Evolutionary conservation across 2,888 invertebrate genomes (phyloP).

Genomic region (Agrotis clavis): DNA sequence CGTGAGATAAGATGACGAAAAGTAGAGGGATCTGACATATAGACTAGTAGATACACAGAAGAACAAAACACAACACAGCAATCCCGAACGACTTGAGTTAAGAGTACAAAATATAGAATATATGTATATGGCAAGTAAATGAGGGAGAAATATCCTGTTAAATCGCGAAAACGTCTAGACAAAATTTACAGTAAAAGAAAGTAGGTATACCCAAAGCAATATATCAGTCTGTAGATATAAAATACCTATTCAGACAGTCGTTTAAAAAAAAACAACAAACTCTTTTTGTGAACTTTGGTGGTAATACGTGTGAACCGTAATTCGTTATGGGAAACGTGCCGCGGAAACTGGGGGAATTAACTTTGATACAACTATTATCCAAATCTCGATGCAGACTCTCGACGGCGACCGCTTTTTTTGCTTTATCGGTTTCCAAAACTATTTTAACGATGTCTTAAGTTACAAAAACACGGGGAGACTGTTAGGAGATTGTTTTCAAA

Average conservation of each 20-base stretch:
- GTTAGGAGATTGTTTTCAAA: conserved; percentile 20
- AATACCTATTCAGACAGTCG: neutral
- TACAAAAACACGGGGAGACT: conserved; percentile 46
- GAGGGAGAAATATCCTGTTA: no score
- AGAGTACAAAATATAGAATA: neutral
- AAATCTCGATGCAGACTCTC: conserved; percentile 45
- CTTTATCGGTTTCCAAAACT: conserved; percentile 54
- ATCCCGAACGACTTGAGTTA: neutral
- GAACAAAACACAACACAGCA: no score
- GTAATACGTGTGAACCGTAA: conserved; percentile 61
- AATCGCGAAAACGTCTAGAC: neutral
- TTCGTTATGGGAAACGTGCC: conserved; percentile 63
- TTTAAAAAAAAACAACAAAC: conserved; percentile 27
- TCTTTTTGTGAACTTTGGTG: conserved; percentile 15
- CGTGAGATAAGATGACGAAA: conserved; percentile 12
- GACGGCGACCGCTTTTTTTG: conserved; percentile 49
- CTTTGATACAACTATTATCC: conserved; percentile 58
- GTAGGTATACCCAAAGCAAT: neutral
- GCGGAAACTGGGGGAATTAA: conserved; percentile 56
- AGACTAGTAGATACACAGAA: neutral
- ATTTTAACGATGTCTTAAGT: conserved; percentile 63
- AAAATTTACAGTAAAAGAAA: neutral
- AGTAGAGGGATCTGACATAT: neutral
- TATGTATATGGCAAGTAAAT: no score
- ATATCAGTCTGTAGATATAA: neutral